These are phyloP conservation scores for Cyphomyrmex costatus DNA, from an alignment of 1,140 invertebrate species.

Conservation along the genomic window DNA sequence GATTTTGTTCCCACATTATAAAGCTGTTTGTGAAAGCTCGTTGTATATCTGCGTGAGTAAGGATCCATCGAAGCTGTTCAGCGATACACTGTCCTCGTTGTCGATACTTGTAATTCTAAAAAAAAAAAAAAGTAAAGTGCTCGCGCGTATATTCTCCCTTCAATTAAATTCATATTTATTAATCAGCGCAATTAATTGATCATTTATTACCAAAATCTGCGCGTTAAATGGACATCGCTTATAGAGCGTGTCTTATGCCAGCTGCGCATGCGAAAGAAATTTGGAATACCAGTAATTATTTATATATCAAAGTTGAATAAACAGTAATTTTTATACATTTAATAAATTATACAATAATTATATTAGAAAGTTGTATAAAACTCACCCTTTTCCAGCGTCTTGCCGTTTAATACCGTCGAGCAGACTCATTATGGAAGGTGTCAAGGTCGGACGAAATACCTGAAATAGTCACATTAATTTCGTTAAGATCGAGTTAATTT, in stretches of 20 bases:
- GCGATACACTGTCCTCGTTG: constrained; percentile 77
- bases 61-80: constrained; percentile 80
- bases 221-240: constrained; percentile 74
- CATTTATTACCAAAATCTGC: constrained; percentile 79
- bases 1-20: constrained; percentile 80
- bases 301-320: not conserved
- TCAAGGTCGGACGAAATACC: constrained; percentile 85
- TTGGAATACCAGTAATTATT: constrained; percentile 53
- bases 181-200: constrained; percentile 46
- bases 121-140: not conserved
- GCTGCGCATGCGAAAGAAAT: constrained; percentile 81
- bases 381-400: constrained; percentile 82
- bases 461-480: constrained; percentile 69
- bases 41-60: constrained; percentile 84
- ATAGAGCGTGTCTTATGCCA: constrained; percentile 79
- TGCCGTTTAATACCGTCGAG: constrained; percentile 85
- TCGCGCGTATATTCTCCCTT: not conserved
- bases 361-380: not conserved
- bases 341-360: constrained; percentile 1
- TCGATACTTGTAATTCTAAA: constrained; percentile 79
- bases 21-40: constrained; percentile 83
- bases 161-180: constrained; percentile 20
- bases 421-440: constrained; percentile 83
- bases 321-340: not conserved
- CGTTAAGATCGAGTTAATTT: not conserved